phyloP scores from a whole-genome alignment of 2,797 vertebrate genomes.

The Danionella dracula region DNA sequence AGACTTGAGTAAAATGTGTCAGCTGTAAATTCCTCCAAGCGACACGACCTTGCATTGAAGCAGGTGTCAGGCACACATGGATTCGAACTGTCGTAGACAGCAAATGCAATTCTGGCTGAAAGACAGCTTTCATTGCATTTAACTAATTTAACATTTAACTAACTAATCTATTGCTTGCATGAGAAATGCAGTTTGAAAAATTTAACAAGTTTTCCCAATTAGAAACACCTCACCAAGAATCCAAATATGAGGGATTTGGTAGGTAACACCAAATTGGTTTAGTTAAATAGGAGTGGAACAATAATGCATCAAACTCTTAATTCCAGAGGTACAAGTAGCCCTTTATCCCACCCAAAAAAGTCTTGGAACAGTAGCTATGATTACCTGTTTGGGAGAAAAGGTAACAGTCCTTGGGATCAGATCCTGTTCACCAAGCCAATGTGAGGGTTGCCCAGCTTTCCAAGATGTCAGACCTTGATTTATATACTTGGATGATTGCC shows the following conservation, averaged over 20 bases:
- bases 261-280: background rate
- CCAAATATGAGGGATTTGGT: background rate
- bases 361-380: constrained; percentile 29
- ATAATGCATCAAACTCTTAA: too few species aligned
- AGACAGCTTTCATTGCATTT: background rate
- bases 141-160: background rate
- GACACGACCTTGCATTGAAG: constrained; percentile 13
- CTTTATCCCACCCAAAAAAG: constrained; percentile 33
- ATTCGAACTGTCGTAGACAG: background rate
- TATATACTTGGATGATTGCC: constrained; percentile 66
- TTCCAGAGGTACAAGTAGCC: background rate
- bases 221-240: background rate
- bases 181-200: background rate
- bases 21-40: background rate
- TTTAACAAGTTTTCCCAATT: background rate
- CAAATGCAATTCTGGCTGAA: background rate
- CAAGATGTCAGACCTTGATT: constrained; percentile 51
- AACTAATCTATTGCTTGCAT: background rate
- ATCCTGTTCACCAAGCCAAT: constrained; percentile 72
- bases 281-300: constrained; percentile 26
- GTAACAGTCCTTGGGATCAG: constrained; percentile 79
- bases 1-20: background rate
- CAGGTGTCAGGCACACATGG: constrained; percentile 24
- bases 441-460: constrained; percentile 74
- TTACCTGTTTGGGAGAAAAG: constrained; percentile 75